Percentiles rank a stretch among this genome's conserved stretches.
These are phyloP conservation scores for Macaca nemestrina DNA, from an alignment of 2,113 vertebrate genomes.

Conservation along the genomic window DNA sequence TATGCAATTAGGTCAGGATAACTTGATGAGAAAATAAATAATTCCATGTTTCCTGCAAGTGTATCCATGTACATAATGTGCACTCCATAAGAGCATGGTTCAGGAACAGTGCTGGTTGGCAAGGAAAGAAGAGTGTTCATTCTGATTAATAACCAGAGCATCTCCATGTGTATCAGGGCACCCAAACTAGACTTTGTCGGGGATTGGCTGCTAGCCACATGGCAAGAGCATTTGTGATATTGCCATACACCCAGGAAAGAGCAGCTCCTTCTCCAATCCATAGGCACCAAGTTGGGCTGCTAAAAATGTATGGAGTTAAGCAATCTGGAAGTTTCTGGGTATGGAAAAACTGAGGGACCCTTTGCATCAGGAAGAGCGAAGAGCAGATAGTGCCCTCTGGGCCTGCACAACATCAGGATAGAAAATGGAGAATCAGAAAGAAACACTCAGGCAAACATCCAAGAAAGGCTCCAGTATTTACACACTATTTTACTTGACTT, in stretches of 20 bases:
- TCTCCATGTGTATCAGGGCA: not conserved
- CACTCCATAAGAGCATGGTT: not conserved
- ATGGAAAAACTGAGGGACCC: slow-evolving; percentile 14
- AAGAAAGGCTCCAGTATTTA: slow-evolving; percentile 61
- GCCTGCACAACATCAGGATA: not conserved
- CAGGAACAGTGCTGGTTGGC: not conserved
- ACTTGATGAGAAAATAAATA: slow-evolving; percentile 71
- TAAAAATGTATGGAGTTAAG: not conserved
- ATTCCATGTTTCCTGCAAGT: slow-evolving; percentile 47
- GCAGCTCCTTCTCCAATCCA: slow-evolving; percentile 10
- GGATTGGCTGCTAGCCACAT: slow-evolving; percentile 12
- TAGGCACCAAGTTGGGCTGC: not conserved
- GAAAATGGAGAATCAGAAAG: slow-evolving; percentile 46
- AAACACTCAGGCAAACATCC: slow-evolving; percentile 29
- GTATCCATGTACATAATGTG: not conserved
- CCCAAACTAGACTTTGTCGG: not conserved
- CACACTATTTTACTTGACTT: slow-evolving; percentile 43
- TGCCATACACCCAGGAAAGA: not conserved
- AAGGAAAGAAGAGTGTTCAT: not conserved
- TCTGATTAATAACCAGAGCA: slow-evolving; percentile 39
- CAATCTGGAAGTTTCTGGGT: not conserved
- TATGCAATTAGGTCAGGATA: slow-evolving; percentile 66
- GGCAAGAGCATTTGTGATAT: not conserved
- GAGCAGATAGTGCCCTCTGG: not conserved
- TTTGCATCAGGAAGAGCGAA: slow-evolving; percentile 23